A percentile compares a stretch with the other conserved stretches of the same genome.
Evolutionary conservation across 2,797 vertebrate species (phyloP).

Genomic region (Pteropus rufus): DNA sequence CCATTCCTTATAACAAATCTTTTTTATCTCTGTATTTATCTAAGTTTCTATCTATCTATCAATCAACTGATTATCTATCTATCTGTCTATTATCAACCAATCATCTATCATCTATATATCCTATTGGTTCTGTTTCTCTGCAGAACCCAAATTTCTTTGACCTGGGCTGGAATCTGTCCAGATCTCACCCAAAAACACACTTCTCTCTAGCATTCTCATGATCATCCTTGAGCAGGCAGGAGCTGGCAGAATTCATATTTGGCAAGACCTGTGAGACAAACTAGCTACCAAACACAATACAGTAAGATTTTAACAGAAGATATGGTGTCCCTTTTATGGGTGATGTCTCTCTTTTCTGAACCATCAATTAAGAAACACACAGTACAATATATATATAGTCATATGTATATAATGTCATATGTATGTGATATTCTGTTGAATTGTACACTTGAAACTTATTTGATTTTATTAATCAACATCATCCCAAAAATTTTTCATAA

Average conservation of each 20-base stretch:
- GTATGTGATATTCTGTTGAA: too few species aligned
- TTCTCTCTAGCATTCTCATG: background rate
- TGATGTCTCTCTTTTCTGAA: background rate
- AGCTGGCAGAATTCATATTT: background rate
- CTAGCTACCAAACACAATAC: background rate
- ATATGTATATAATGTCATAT: too few species aligned
- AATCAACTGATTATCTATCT: background rate
- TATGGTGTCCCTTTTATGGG: background rate
- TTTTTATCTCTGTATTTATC: background rate
- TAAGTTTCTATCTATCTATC: background rate
- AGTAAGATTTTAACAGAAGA: background rate
- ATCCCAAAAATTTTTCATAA: too few species aligned
- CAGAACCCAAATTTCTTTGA: background rate
- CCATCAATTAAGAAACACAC: background rate
- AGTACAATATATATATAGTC: too few species aligned
- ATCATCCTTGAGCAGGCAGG: background rate
- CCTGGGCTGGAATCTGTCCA: background rate
- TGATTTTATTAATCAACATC: too few species aligned
- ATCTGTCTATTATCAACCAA: background rate
- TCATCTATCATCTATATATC: background rate
- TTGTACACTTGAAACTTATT: too few species aligned
- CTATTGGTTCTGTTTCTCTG: background rate
- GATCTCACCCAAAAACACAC: background rate
- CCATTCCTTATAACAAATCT: background rate
- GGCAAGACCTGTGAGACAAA: background rate